Conservation (phyloP, 2,113 vertebrate genomes). For the Oriolus oriolus region DNA sequence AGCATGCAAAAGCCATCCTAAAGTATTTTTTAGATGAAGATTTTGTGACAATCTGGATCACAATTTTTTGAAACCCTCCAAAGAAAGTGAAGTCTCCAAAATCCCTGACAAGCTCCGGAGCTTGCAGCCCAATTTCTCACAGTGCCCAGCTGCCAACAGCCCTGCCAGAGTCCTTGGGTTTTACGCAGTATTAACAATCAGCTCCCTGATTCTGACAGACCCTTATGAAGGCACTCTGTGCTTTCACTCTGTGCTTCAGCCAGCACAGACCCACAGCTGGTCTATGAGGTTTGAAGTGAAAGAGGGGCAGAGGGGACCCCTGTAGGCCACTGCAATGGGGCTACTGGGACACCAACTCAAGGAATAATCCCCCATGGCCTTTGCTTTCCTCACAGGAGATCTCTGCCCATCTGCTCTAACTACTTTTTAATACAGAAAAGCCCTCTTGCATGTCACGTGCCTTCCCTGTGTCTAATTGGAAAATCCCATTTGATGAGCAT, state of each 20-base stretch:
- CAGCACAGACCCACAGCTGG: neutral
- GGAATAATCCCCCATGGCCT: neutral
- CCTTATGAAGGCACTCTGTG: neutral
- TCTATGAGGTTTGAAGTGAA: neutral
- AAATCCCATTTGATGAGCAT: conserved; percentile 28
- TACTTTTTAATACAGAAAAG: neutral
- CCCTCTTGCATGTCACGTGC: neutral
- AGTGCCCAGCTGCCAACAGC: neutral
- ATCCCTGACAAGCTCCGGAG: accelerated
- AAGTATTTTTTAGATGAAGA: neutral
- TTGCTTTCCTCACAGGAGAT: neutral
- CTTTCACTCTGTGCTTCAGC: neutral
- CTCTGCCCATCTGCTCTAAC: conserved; percentile 19
- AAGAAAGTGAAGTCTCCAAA: neutral
- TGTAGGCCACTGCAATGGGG: neutral
- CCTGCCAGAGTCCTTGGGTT: neutral
- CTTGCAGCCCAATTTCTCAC: neutral
- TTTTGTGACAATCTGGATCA: neutral
- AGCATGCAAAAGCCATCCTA: neutral
- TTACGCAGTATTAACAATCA: neutral
- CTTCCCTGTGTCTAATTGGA: neutral
- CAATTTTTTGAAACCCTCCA: neutral
- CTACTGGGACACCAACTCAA: neutral
- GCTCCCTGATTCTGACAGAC: neutral
- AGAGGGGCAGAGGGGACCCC: neutral